Conservation (phyloP, 30 jellyfish, hydroid and myxozoan species). For the Hydractinia echinata region DNA sequence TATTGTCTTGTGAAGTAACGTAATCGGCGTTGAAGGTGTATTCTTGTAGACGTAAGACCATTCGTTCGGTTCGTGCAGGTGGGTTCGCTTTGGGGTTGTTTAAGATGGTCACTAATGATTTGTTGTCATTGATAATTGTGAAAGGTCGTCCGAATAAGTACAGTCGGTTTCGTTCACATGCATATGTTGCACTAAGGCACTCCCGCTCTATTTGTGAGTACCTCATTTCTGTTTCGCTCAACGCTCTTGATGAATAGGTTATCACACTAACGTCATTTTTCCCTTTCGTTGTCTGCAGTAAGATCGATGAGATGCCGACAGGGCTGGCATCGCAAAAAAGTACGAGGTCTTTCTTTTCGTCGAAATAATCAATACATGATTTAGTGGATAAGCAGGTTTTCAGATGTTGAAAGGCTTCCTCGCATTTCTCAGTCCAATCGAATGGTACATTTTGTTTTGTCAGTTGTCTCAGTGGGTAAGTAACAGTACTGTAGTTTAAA, state of each 20-base stretch:
- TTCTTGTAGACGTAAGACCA: conserved; percentile 13
- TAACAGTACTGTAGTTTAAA: no score
- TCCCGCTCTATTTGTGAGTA: neutral
- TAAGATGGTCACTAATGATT: conserved; percentile 15
- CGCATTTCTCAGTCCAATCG: no score
- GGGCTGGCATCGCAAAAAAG: conserved; percentile 1
- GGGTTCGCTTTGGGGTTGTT: conserved; percentile 29
- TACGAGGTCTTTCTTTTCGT: neutral
- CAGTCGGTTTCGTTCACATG: no score
- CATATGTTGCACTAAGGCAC: no score
- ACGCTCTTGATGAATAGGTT: conserved; percentile 8
- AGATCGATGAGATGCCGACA: neutral
- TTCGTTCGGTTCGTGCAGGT: conserved; percentile 24
- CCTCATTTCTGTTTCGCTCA: neutral
- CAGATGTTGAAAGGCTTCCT: no score
- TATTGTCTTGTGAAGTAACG: neutral
- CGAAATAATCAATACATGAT: neutral
- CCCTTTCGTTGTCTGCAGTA: neutral
- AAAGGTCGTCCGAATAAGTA: conserved; percentile 22
- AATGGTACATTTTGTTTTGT: no score
- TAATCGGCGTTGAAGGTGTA: neutral
- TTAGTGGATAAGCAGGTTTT: neutral
- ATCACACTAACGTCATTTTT: conserved; percentile 1
- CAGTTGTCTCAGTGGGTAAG: no score
- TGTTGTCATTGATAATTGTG: conserved; percentile 1